Evolutionary conservation across 2,797 vertebrate genomes (phyloP).

Genomic region (Hipposideros larvatus): DNA sequence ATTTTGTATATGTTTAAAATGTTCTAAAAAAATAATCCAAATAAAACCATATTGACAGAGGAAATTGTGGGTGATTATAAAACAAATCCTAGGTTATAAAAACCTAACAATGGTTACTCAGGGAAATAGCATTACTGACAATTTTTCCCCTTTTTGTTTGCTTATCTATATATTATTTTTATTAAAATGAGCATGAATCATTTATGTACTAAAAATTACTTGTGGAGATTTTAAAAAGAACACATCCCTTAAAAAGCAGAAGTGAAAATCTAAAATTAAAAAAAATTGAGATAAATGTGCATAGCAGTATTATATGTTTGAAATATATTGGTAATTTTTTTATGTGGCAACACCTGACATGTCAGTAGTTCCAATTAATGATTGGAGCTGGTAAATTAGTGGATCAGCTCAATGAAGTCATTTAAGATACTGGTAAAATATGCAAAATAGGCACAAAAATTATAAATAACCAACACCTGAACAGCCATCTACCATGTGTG

Average conservation of each 20-base stretch:
- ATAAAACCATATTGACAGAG: neutral
- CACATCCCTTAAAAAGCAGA: conserved; percentile 37
- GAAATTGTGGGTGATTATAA: neutral
- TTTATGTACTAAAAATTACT: conserved; percentile 51
- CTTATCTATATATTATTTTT: neutral
- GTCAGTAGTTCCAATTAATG: neutral
- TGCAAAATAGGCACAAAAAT: conserved; percentile 12
- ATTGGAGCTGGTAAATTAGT: neutral
- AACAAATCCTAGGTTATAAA: neutral
- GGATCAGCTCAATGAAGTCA: neutral
- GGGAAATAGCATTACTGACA: neutral
- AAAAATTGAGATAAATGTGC: conserved; percentile 36
- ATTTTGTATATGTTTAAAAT: neutral
- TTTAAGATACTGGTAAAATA: neutral
- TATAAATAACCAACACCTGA: neutral
- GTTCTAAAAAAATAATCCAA: neutral
- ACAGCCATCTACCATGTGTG: neutral
- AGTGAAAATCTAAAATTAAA: conserved; percentile 64
- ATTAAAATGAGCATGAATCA: neutral
- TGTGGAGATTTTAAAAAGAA: conserved; percentile 7
- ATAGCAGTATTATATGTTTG: neutral
- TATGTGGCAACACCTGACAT: neutral
- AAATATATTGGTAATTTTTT: neutral
- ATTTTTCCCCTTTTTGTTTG: neutral
- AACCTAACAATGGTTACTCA: neutral